These are phyloP conservation scores for Calliopum simillimum DNA, from an alignment of 2,888 invertebrate species.

Conservation along the genomic window DNA sequence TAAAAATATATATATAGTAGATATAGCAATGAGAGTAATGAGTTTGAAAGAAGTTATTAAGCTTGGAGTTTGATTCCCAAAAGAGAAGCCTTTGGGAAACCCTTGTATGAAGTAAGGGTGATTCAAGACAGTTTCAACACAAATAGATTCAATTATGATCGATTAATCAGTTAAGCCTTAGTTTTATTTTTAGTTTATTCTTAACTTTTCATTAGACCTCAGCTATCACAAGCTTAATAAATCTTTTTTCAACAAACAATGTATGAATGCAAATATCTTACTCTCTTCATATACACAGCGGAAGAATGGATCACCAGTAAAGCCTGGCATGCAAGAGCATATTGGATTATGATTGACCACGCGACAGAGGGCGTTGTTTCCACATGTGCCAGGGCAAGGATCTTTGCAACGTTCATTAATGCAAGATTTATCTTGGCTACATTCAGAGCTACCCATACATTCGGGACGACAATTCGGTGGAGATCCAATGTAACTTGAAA, in stretches of 20 bases:
- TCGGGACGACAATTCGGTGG: slow-evolving; percentile 84
- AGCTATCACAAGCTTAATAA: background rate
- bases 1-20: slow-evolving; percentile 25
- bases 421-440: slow-evolving; percentile 83
- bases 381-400: slow-evolving; percentile 87
- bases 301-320: slow-evolving; percentile 84
- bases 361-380: slow-evolving; percentile 82
- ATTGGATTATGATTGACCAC: slow-evolving; percentile 88
- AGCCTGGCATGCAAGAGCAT: slow-evolving; percentile 82
- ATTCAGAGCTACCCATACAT: slow-evolving; percentile 86
- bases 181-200: too few relatives aligned
- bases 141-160: background rate
- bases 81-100: too few relatives aligned
- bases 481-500: slow-evolving; percentile 80
- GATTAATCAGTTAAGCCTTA: background rate
- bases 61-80: too few relatives aligned
- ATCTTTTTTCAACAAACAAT: background rate
- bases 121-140: background rate
- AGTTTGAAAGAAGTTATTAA: too few relatives aligned
- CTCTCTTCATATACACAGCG: slow-evolving; percentile 77
- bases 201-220: too few relatives aligned
- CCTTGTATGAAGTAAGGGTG: too few relatives aligned
- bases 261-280: slow-evolving; percentile 67
- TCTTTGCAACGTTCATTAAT: slow-evolving; percentile 83
- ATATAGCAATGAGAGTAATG: background rate